Conservation (phyloP, 2,113 vertebrate species). For the Grammomys dolichurus region DNA sequence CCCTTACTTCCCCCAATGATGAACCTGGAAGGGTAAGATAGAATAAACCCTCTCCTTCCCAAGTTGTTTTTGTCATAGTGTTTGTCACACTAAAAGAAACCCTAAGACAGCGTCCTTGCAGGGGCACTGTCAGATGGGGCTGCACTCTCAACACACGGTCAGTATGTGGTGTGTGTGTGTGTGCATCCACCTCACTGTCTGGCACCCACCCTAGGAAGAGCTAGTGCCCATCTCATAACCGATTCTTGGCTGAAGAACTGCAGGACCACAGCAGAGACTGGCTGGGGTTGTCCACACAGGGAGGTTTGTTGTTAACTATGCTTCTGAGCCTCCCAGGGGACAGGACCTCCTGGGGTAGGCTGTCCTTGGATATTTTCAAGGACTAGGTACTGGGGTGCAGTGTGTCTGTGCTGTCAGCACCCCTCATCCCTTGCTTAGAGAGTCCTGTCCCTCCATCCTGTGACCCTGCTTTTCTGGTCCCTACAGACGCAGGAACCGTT, state of each 20-base stretch:
- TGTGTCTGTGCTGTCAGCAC: too few species aligned
- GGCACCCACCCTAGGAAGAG: not conserved
- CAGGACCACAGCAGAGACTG: not conserved
- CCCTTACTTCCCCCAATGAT: not conserved
- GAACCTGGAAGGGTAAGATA: not conserved
- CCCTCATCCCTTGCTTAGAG: not conserved
- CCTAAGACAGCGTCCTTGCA: not conserved
- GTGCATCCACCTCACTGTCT: not conserved
- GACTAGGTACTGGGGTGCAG: not conserved
- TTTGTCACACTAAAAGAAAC: not conserved
- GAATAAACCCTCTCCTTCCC: not conserved
- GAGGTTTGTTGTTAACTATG: not conserved
- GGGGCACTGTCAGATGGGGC: not conserved
- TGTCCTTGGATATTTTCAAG: not conserved
- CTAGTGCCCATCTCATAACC: not conserved
- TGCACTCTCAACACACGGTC: not conserved
- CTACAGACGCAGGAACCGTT: slow-evolving; percentile 84
- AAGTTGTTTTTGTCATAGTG: not conserved
- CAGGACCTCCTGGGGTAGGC: not conserved
- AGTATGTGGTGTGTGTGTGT: not conserved
- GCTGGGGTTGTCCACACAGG: accelerated
- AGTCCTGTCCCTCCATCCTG: too few species aligned
- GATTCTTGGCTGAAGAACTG: not conserved
- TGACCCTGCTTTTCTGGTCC: not conserved
- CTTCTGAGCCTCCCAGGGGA: not conserved